Evolutionary conservation across 2,113 vertebrate genomes (phyloP).

Genomic region (Macquaria australasica): DNA sequence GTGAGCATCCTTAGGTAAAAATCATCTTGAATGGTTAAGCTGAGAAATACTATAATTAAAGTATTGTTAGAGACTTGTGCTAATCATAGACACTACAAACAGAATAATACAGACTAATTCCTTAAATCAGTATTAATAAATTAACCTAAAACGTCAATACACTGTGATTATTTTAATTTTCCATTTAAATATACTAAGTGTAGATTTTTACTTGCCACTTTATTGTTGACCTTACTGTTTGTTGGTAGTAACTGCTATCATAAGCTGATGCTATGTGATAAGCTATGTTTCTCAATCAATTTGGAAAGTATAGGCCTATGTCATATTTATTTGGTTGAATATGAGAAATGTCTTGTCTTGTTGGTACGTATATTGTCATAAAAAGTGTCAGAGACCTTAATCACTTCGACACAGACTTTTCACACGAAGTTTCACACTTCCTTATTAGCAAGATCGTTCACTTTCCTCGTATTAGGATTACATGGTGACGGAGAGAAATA

Average conservation of each 20-base stretch:
- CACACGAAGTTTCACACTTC: neutral
- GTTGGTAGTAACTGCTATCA: neutral
- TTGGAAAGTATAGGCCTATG: neutral
- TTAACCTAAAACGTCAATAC: neutral
- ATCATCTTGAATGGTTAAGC: neutral
- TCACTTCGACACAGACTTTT: neutral
- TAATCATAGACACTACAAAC: neutral
- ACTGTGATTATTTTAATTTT: neutral
- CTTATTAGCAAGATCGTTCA: neutral
- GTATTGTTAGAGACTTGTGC: neutral
- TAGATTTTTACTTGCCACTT: neutral
- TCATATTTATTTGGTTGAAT: slow-evolving; percentile 20
- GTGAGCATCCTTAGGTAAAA: neutral
- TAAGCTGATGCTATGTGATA: neutral
- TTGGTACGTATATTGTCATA: neutral
- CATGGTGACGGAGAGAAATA: neutral
- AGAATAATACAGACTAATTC: neutral
- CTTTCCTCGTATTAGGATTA: neutral
- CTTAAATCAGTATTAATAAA: neutral
- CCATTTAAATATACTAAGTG: neutral
- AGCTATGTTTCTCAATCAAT: neutral
- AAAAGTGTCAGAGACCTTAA: neutral
- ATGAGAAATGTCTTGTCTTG: neutral
- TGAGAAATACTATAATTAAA: neutral
- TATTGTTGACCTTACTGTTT: neutral